Evolutionary conservation across 2,113 vertebrate genomes (phyloP).

Genomic region (Meles meles): DNA sequence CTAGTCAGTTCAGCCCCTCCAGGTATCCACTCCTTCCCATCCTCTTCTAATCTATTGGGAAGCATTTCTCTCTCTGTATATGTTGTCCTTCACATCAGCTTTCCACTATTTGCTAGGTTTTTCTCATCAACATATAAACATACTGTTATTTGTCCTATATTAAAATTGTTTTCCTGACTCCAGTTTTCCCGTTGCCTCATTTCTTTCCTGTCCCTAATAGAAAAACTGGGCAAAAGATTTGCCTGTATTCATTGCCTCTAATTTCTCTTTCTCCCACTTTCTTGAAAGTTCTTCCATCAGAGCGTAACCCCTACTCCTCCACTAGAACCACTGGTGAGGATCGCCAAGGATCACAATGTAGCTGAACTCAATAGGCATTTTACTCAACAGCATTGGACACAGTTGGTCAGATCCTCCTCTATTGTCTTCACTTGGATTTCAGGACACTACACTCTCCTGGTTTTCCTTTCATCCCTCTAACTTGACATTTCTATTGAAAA

Average conservation of each 20-base stretch:
- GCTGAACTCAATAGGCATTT: background rate
- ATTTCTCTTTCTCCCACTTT: background rate
- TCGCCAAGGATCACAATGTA: background rate
- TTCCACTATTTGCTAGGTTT: background rate
- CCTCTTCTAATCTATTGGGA: background rate
- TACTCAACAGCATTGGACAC: background rate
- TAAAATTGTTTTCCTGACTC: background rate
- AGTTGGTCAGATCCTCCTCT: background rate
- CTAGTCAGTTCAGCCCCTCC: background rate
- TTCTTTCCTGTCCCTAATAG: background rate
- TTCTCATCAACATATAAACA: background rate
- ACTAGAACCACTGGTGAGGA: background rate
- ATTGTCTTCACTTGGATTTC: background rate
- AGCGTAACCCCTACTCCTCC: background rate
- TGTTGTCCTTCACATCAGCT: background rate
- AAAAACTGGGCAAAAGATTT: background rate
- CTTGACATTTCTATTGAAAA: slow-evolving; percentile 30
- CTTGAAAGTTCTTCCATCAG: background rate
- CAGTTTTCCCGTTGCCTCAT: background rate
- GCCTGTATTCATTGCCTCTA: background rate
- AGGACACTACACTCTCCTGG: background rate
- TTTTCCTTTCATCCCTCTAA: background rate
- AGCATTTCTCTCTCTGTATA: background rate
- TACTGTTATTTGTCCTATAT: background rate
- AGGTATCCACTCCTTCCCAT: background rate